A percentile compares a stretch with the other conserved stretches of the same genome.
Evolutionary conservation across 2,888 invertebrate species (phyloP).

Genomic region (Diogma glabrata): DNA sequence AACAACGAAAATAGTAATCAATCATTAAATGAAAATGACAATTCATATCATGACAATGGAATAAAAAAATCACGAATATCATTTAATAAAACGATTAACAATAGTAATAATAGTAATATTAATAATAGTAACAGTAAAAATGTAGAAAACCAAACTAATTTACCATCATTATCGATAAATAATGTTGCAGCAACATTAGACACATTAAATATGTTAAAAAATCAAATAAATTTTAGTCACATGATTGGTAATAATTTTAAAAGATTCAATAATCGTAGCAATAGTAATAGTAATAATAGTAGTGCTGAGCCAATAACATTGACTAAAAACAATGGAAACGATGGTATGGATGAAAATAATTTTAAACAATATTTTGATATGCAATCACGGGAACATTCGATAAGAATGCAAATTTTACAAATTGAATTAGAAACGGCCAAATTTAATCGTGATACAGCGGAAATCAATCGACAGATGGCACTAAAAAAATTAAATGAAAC

Average conservation of each 20-base stretch:
- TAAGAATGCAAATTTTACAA: conserved; percentile 37
- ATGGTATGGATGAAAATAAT: conserved; percentile 19
- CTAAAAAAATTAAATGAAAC: conserved; percentile 43
- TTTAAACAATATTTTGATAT: conserved; percentile 28
- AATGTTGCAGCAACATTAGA: conserved; percentile 36
- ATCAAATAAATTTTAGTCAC: conserved; percentile 12
- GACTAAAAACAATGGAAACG: conserved; percentile 22
- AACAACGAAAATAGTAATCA: not conserved
- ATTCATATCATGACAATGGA: not conserved
- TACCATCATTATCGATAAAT: conserved; percentile 30
- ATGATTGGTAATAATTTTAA: too few species aligned
- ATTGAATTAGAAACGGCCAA: conserved; percentile 37
- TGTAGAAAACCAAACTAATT: not conserved
- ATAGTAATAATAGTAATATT: not conserved
- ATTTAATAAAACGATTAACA: not conserved
- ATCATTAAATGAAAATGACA: not conserved
- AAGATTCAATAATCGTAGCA: not conserved
- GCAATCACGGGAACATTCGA: conserved; percentile 36
- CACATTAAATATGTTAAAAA: conserved; percentile 32
- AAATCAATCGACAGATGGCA: conserved; percentile 48
- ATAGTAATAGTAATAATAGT: conserved; percentile 24
- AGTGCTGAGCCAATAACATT: conserved; percentile 32
- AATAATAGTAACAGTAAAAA: not conserved
- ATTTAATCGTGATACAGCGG: conserved; percentile 43
- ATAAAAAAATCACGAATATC: not conserved